These are phyloP conservation scores for Prunella himalayana DNA, from an alignment of 2,113 vertebrate genomes.

Conservation along the genomic window DNA sequence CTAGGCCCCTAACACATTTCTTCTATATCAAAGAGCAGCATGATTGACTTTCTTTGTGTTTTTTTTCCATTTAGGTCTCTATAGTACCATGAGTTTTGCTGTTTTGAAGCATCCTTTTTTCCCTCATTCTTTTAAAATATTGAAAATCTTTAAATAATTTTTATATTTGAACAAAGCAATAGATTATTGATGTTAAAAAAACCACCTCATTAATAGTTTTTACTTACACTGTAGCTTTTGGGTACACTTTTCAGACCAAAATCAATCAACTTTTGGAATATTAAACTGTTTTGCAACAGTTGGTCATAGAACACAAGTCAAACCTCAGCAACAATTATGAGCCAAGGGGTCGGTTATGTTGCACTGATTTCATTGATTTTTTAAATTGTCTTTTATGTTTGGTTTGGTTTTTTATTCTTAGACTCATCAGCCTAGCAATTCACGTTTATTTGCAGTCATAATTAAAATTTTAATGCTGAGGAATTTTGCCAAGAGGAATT, in stretches of 20 bases:
- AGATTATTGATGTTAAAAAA: background rate
- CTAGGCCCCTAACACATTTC: background rate
- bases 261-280: rapidly evolving
- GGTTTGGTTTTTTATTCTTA: background rate
- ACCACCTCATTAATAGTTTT: background rate
- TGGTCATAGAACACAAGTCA: background rate
- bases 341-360: background rate
- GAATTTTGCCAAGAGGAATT: background rate
- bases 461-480: background rate
- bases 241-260: background rate
- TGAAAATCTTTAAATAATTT: background rate
- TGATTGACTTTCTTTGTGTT: background rate
- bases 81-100: background rate
- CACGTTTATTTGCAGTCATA: background rate
- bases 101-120: background rate
- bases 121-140: background rate
- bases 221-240: background rate
- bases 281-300: background rate
- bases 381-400: background rate
- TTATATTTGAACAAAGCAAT: background rate
- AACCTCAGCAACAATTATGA: background rate
- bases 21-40: background rate
- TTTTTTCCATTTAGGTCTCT: background rate
- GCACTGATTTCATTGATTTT: background rate
- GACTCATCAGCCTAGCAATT: background rate